Base-by-base conservation (phyloP, 2,888 invertebrate genomes). In the Litoditis marina region DNA sequence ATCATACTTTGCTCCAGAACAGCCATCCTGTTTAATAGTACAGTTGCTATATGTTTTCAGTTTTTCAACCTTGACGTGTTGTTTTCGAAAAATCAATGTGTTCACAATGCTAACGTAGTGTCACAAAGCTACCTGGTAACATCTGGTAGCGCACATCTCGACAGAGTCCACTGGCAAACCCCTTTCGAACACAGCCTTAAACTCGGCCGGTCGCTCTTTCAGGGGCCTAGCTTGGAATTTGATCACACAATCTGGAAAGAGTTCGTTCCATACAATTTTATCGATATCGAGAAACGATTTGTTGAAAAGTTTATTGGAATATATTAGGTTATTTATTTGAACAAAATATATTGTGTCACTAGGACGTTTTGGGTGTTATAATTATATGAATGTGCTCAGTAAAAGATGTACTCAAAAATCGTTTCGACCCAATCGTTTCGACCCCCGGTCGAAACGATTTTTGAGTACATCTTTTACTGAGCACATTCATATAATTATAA, bases 161-260 rank as follows among this genome's bases (percentile, higher is more conserved):
- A 73, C 66, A 1, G 77, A 71, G 42, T 77, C 75, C 2, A 77
- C 69, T 8, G 65, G 67, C n/a, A 73, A 62, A 28, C 68, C 62
- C 31, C 70, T 47, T 42, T 79, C 79, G 47, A 79, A 79, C 11
- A 65, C 63, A 11, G 78, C 74, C 30, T 67, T 66, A 54, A 79
- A 65, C n/a, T 75, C 69, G 16, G 68, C 69, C 7, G 79, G 79
- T 8, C 78, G 60, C 13, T 73, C 55, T 1, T 60, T 52, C 4
- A 77, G 60, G 6, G 74, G 70, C 57, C 75, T 67, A 8, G 75
- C 74, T 74, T 79, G 79, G 78, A 79, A 79, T 22, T 74, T 74
- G 54, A 78, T 78, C 46, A 76, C 62, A 46, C 79, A 79, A 44
- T 77, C 79, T 77, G 60, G 42, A 75, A 25, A 13, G 4, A 42